Evolutionary conservation across 2,113 vertebrate species (phyloP), one percentile per base, ranked within the genome.

Genomic region (Notarius quadriscutis): DNA sequence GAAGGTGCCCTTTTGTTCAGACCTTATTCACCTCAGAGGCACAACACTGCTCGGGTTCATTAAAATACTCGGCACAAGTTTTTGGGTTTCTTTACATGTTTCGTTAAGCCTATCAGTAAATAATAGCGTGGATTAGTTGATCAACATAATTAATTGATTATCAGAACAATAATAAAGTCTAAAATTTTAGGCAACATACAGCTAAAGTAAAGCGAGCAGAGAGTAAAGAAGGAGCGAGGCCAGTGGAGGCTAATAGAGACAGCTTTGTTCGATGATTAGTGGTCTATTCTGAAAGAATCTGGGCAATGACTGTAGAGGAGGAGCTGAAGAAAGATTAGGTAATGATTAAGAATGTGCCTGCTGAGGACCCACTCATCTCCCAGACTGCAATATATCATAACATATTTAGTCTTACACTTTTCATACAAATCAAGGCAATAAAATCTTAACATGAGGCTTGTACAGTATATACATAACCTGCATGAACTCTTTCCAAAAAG

Each of bases 241-340:
- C 57, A 75, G 41, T n/a, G 81, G n/a, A 89, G 86, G 87, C 62
- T 87, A 88, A 94, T 93, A 92, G 93, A 94, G 91, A 91, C 82
- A 88, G 92, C 91, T 92, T 93, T 94, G 92, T 94, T 87, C 87
- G 71, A 90, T 93, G 92, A 94, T 91, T 92, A 93, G 92, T 90
- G 86, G 88, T 92, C 67, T 60, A 67, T 53, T 81, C 78, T 89
- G 86, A 88, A 91, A 84, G 87, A 92, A 91, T 92, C 91, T 84
- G 84, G 91, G 91, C 88, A 88, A 86, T 87, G 89, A 91, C 74
- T 34, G 88, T 81, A 60, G 85, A 88, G 78, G 84, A 89, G 75
- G 86, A 86, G 86, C 63, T 55, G 84, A 58, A 30, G 87, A 86
- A 80, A 90, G 87, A 86, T 87, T 60, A 67, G 83, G 83, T 89